A percentile compares a stretch with the other conserved stretches of the same genome.
These are phyloP conservation scores for Caradrina clavipalpis DNA, from an alignment of 2,888 invertebrate genomes.

Conservation along the genomic window DNA sequence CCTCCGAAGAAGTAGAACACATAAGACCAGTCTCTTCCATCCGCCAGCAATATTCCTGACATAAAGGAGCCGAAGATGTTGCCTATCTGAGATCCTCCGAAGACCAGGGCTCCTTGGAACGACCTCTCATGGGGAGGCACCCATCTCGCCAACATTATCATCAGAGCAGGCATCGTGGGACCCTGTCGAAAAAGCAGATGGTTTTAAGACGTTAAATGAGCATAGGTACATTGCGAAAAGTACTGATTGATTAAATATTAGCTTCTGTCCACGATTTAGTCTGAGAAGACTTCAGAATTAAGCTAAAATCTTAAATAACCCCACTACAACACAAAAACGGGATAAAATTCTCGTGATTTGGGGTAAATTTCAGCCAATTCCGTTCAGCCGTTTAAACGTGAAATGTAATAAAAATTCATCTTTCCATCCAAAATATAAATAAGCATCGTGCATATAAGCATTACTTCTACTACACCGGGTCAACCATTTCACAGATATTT, in stretches of 20 bases:
- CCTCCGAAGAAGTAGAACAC: constrained; percentile 92
- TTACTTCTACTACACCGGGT: not conserved
- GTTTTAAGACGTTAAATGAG: not conserved
- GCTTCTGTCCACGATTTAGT: no score
- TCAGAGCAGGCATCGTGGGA: constrained; percentile 94
- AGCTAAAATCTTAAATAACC: no score
- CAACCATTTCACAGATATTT: not conserved
- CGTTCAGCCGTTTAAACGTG: no score
- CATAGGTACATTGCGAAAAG: no score
- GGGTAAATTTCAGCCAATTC: no score
- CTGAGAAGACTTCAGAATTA: no score
- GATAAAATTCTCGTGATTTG: no score
- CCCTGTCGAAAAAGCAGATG: constrained; percentile 85
- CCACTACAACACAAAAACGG: no score
- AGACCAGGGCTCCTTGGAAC: constrained; percentile 91
- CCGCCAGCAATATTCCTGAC: constrained; percentile 88
- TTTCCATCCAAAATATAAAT: no score
- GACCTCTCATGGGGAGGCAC: constrained; percentile 91
- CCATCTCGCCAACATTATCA: constrained; percentile 92
- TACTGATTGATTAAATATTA: no score
- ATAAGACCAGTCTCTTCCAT: constrained; percentile 89
- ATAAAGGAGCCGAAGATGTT: constrained; percentile 90
- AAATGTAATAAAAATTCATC: no score
- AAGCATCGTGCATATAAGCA: not conserved
- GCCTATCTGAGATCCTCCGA: constrained; percentile 91